Evolutionary conservation across 64 coral and sea anemone genomes (phyloP).

Genomic region (Acropora yongei): DNA sequence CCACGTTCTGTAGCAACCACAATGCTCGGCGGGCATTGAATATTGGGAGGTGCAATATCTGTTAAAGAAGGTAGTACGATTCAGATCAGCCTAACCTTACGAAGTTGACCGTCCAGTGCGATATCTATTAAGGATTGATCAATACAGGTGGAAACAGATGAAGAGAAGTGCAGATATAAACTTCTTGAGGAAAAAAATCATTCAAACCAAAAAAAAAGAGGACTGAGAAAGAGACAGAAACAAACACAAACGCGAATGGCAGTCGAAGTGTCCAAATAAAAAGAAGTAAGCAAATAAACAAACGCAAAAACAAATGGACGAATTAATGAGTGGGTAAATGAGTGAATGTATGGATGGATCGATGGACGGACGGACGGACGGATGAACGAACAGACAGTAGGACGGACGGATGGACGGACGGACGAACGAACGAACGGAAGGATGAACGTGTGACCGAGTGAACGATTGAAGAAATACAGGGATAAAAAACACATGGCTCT

Average conservation of each 20-base stretch:
- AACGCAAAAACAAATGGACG: background rate
- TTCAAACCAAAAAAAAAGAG: background rate
- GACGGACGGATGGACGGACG: no score
- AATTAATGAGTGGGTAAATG: no score
- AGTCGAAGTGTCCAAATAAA: no score
- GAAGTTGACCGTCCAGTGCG: background rate
- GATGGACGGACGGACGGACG: no score
- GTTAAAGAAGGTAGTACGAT: background rate
- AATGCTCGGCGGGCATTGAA: conserved; percentile 28
- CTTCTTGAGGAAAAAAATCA: background rate
- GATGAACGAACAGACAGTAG: background rate
- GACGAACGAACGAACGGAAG: no score
- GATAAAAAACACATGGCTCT: background rate
- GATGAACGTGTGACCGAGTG: background rate
- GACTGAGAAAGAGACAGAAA: no score
- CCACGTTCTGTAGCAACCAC: conserved; percentile 19
- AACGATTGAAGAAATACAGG: background rate
- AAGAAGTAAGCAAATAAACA: background rate
- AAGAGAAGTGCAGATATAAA: background rate
- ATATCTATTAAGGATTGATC: background rate
- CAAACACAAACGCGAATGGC: no score
- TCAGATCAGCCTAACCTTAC: background rate
- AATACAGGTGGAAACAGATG: background rate
- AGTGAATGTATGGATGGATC: background rate
- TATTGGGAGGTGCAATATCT: conserved; percentile 5